phyloP scores from a whole-genome alignment of 2,888 invertebrate species.

The Drosophila macrospina region DNA sequence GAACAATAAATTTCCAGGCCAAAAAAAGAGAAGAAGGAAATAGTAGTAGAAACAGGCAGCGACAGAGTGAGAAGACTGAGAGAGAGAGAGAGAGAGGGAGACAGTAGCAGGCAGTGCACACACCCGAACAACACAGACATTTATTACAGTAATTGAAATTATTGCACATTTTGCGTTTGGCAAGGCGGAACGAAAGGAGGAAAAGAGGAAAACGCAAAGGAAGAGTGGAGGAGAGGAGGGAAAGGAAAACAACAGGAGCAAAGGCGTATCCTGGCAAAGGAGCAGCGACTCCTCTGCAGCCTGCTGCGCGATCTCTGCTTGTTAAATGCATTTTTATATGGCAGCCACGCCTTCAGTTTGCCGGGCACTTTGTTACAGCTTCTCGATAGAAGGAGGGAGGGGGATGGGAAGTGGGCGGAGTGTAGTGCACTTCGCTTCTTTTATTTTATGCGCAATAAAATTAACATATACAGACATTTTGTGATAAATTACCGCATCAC shows the following conservation, averaged over 20 bases:
- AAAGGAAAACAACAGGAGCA: constrained; percentile 16
- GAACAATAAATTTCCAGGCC: constrained; percentile 65
- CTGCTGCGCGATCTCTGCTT: constrained; percentile 67
- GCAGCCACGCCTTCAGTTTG: constrained; percentile 46
- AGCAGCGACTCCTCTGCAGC: constrained; percentile 27
- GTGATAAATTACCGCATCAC: constrained; percentile 83
- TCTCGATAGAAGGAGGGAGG: constrained; percentile 7
- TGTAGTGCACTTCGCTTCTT: constrained; percentile 30
- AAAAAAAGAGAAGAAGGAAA: constrained; percentile 17
- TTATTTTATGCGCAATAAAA: constrained; percentile 83
- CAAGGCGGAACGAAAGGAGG: constrained; percentile 50
- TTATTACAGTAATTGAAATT: constrained; percentile 84
- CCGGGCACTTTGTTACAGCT: constrained; percentile 38
- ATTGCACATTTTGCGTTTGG: constrained; percentile 82
- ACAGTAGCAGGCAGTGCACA: constrained; percentile 7
- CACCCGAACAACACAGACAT: constrained; percentile 73
- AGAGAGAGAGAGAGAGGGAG: background rate
- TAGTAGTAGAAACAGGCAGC: too few species aligned
- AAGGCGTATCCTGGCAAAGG: constrained; percentile 41
- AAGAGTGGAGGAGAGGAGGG: background rate
- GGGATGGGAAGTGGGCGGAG: background rate
- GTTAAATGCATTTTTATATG: constrained; percentile 79
- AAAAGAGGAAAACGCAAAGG: background rate
- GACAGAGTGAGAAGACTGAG: background rate
- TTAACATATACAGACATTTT: constrained; percentile 84